Conservation (phyloP, 2,888 invertebrate species). For the Aleiodes testaceus region DNA sequence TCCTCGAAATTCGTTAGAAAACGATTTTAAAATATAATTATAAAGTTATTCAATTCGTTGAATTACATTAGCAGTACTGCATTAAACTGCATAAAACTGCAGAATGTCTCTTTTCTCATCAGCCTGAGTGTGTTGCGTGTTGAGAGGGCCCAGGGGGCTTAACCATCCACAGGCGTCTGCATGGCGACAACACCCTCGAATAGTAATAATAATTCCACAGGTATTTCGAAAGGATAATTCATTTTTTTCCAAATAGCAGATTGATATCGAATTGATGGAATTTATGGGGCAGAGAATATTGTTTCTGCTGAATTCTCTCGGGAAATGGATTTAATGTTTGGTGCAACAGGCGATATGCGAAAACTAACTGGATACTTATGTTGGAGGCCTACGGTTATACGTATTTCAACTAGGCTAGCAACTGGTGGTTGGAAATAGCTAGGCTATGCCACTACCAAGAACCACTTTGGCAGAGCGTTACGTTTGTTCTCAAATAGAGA, state of each 20-base stretch:
- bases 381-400: slow-evolving; percentile 64
- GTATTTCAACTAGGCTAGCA: slow-evolving; percentile 33
- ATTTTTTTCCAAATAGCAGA: too few species aligned
- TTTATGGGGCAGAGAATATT: too few species aligned
- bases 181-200: slow-evolving; percentile 16
- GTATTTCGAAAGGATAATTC: background rate
- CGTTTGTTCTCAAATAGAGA: slow-evolving; percentile 50
- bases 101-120: slow-evolving; percentile 69
- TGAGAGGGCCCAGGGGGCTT: slow-evolving; percentile 66
- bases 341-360: slow-evolving; percentile 70
- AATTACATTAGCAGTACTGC: slow-evolving; percentile 9
- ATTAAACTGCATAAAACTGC: slow-evolving; percentile 17
- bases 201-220: too few species aligned
- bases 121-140: slow-evolving; percentile 71
- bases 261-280: too few species aligned
- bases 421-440: slow-evolving; percentile 28
- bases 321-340: too few species aligned
- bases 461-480: background rate
- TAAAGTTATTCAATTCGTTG: slow-evolving; percentile 21
- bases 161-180: slow-evolving; percentile 52
- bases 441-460: slow-evolving; percentile 24
- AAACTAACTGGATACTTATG: slow-evolving; percentile 68
- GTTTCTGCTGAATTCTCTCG: too few species aligned
- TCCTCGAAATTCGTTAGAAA: slow-evolving; percentile 60
- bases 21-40: too few species aligned